These are phyloP conservation scores for Phataginus tetradactyla DNA, from an alignment of 2,797 vertebrate genomes.

Conservation along the genomic window DNA sequence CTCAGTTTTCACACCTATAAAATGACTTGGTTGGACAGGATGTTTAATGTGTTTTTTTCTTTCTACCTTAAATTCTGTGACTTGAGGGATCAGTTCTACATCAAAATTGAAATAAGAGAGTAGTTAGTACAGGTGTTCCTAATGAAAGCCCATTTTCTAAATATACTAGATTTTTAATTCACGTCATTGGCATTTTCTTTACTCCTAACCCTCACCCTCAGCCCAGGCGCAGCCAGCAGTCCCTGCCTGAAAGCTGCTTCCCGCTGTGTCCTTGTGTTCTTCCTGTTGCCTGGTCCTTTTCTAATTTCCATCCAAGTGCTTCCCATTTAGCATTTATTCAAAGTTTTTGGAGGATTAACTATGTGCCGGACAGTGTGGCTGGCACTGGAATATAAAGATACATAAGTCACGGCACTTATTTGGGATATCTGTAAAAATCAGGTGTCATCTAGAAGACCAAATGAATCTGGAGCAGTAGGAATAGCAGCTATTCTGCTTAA, in stretches of 20 bases:
- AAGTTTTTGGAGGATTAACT: not conserved
- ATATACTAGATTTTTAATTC: not conserved
- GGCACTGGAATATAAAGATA: not conserved
- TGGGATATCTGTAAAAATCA: not conserved
- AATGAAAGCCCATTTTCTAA: not conserved
- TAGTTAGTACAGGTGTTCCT: not conserved
- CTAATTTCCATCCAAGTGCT: not conserved
- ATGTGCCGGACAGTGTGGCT: not conserved
- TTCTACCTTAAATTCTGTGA: not conserved
- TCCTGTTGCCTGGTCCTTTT: not conserved
- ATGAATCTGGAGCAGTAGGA: not conserved
- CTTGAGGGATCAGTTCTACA: not conserved
- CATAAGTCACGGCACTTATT: not conserved
- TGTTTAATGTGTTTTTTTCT: not conserved
- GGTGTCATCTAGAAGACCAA: not conserved
- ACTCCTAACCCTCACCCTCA: not conserved
- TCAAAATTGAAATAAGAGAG: not conserved
- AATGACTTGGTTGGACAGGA: not conserved
- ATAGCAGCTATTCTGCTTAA: not conserved
- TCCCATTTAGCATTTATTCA: not conserved
- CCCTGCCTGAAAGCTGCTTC: not conserved
- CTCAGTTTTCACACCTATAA: not conserved
- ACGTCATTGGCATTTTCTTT: not conserved
- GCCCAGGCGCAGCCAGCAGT: not conserved
- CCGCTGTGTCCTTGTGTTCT: rapidly evolving